Conservation (phyloP, 2,797 vertebrate species). For the Spondyliosoma cantharus region DNA sequence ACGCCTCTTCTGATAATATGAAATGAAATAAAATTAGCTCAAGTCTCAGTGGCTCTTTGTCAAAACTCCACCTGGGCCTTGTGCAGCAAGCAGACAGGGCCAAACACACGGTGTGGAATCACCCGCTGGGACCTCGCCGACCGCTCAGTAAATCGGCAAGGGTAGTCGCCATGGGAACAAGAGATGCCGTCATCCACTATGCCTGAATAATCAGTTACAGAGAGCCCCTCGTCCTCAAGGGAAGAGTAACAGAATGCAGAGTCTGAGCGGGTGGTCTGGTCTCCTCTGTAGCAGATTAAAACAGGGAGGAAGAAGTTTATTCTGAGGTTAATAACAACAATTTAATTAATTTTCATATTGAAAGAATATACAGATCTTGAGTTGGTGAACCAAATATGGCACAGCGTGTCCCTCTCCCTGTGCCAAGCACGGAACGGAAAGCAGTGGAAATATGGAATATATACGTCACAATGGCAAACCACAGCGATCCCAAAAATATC, state of each 20-base stretch:
- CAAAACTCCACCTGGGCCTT: conserved; percentile 80
- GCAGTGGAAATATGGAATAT: conserved; percentile 68
- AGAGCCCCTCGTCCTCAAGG: conserved; percentile 64
- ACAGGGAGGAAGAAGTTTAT: conserved; percentile 57
- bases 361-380: conserved; percentile 26
- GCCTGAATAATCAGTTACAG: conserved; percentile 73
- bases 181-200: conserved; percentile 69
- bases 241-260: conserved; percentile 65
- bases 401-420: conserved; percentile 32
- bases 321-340: conserved; percentile 59
- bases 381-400: conserved; percentile 29
- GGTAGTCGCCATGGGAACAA: conserved; percentile 90
- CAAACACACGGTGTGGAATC: conserved; percentile 92
- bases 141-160: conserved; percentile 89
- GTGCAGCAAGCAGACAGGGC: conserved; percentile 84
- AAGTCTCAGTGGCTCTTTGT: conserved; percentile 49
- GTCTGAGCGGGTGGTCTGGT: conserved; percentile 60
- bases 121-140: conserved; percentile 83
- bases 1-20: conserved; percentile 48
- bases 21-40: conserved; percentile 61
- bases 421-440: conserved; percentile 51
- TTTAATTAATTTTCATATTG: conserved; percentile 44
- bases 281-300: conserved; percentile 68
- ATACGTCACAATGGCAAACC: conserved; percentile 69
- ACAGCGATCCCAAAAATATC: conserved; percentile 68